Conservation (phyloP, 2,888 invertebrate species). For the Leucophenga montana region DNA sequence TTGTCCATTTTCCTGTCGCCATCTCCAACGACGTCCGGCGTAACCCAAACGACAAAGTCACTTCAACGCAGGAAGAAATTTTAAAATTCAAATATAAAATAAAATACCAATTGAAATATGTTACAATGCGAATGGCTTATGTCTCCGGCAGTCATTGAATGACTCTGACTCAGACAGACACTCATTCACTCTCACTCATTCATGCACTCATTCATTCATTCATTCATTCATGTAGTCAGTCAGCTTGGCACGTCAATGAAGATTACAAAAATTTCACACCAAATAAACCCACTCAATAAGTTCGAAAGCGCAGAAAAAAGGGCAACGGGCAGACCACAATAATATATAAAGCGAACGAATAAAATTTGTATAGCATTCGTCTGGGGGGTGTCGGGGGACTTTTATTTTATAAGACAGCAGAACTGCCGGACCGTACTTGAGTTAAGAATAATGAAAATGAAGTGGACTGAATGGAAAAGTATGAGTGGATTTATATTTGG, state of each 20-base stretch:
- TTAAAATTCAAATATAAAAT: conserved; percentile 70
- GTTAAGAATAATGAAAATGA: conserved; percentile 64
- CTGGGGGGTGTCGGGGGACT: conserved; percentile 48
- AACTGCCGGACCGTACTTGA: conserved; percentile 51
- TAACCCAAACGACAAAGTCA: conserved; percentile 32
- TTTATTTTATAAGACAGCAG: conserved; percentile 50
- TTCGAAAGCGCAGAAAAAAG: conserved; percentile 15
- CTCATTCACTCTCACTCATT: background rate
- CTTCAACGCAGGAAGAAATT: conserved; percentile 62
- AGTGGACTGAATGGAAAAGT: conserved; percentile 52
- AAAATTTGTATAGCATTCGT: conserved; percentile 59
- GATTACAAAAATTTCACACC: conserved; percentile 32
- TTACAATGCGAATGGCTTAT: conserved; percentile 56
- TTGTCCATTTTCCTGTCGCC: conserved; percentile 72
- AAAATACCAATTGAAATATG: conserved; percentile 70
- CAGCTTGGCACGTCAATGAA: conserved; percentile 22
- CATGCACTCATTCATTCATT: background rate
- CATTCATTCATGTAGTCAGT: background rate
- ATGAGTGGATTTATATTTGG: conserved; percentile 33
- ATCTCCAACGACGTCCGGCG: conserved; percentile 38
- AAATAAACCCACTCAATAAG: conserved; percentile 13
- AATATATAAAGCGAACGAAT: conserved; percentile 57
- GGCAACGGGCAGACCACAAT: conserved; percentile 50
- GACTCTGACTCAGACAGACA: conserved; percentile 1
- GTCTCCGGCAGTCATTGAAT: conserved; percentile 48